Evolutionary conservation across 2,888 invertebrate species (phyloP).

Genomic region (Drosophila bunnanda): DNA sequence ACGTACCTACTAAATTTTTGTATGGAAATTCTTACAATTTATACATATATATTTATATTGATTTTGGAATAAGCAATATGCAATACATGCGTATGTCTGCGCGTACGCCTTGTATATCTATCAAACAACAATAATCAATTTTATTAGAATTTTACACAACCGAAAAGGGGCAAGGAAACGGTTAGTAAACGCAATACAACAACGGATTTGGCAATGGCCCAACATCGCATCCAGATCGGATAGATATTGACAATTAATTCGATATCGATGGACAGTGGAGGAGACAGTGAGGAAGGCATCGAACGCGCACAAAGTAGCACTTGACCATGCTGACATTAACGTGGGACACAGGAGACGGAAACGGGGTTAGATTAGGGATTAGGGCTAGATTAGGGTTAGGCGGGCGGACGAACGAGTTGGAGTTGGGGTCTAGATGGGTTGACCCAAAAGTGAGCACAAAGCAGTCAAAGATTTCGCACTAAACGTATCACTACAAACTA

Average conservation of each 20-base stretch:
- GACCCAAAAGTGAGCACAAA: constrained; percentile 43
- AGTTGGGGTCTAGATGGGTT: constrained; percentile 9
- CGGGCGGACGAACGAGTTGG: constrained; percentile 6
- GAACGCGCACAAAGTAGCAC: constrained; percentile 66
- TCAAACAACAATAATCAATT: constrained; percentile 78
- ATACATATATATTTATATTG: constrained; percentile 83
- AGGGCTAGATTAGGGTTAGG: constrained; percentile 45
- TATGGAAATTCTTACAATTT: constrained; percentile 82
- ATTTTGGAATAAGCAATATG: constrained; percentile 83
- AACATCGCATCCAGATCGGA: neutral
- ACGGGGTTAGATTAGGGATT: constrained; percentile 31
- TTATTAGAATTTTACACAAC: constrained; percentile 77
- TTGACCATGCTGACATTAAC: constrained; percentile 59
- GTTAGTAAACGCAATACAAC: constrained; percentile 30
- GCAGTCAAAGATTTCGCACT: constrained; percentile 72
- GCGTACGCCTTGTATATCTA: constrained; percentile 67
- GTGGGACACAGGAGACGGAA: constrained; percentile 15
- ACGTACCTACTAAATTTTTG: constrained; percentile 82
- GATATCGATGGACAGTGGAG: constrained; percentile 30
- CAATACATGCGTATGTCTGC: constrained; percentile 60
- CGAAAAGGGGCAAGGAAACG: constrained; percentile 37
- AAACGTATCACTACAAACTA: constrained; percentile 72
- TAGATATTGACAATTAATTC: constrained; percentile 11
- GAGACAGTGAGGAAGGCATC: constrained; percentile 36
- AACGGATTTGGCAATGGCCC: constrained; percentile 8